phyloP scores from a whole-genome alignment of 2,113 vertebrate genomes.

The Galemys pyrenaicus region DNA sequence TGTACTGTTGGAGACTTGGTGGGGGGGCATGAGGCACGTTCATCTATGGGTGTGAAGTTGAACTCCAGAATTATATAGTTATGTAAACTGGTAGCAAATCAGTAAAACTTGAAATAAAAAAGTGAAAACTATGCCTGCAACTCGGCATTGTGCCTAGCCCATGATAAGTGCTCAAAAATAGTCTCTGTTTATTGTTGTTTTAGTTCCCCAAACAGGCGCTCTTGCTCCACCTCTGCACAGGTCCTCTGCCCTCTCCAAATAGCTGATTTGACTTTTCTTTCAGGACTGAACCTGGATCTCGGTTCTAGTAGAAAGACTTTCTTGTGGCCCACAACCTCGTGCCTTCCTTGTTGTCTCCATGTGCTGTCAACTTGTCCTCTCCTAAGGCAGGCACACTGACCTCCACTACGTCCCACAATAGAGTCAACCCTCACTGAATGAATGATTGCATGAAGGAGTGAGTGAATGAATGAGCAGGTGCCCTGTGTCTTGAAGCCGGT shows the following conservation, averaged over 20 bases:
- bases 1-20: too few relatives aligned
- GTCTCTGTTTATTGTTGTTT: not conserved
- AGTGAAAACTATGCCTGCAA: too few relatives aligned
- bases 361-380: not conserved
- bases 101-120: too few relatives aligned
- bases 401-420: not conserved
- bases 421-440: not conserved
- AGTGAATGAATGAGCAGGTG: not conserved
- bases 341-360: rapidly evolving
- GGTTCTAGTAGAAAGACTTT: too few relatives aligned
- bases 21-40: too few relatives aligned
- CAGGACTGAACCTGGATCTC: not conserved
- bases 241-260: not conserved
- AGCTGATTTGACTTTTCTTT: not conserved
- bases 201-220: not conserved
- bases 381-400: not conserved
- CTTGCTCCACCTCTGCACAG: not conserved
- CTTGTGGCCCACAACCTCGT: rapidly evolving
- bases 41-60: too few relatives aligned
- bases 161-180: too few relatives aligned
- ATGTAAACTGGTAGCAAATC: too few relatives aligned
- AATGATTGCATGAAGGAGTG: not conserved
- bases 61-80: too few relatives aligned
- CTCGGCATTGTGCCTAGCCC: too few relatives aligned
- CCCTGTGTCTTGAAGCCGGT: not conserved